phyloP scores from a whole-genome alignment of 2,113 vertebrate genomes.

The Vidua chalybeata region DNA sequence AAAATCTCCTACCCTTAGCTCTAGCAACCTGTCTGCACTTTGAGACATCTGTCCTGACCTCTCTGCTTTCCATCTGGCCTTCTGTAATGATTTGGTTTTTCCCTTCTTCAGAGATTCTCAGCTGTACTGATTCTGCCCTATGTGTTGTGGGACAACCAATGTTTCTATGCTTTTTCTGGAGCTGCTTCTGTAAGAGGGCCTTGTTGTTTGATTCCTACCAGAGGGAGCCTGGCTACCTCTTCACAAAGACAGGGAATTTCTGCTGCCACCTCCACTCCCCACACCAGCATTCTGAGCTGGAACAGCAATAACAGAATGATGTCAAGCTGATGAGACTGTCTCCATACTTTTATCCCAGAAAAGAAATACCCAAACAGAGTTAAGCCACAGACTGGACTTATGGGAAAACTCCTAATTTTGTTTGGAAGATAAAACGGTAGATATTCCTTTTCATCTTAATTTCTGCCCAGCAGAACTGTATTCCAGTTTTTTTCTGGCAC shows the following conservation, averaged over 20 bases:
- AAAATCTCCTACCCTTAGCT: neutral
- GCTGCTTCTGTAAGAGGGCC: neutral
- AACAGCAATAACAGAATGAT: neutral
- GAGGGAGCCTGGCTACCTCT: neutral
- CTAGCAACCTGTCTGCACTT: neutral
- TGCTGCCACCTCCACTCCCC: neutral
- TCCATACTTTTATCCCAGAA: neutral
- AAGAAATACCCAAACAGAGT: neutral
- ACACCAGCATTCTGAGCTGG: neutral
- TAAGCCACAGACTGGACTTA: neutral
- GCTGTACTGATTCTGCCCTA: neutral
- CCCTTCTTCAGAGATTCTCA: neutral
- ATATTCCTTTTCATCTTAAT: neutral
- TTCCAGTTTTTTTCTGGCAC: conserved; percentile 2
- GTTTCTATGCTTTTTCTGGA: neutral
- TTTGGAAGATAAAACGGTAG: neutral
- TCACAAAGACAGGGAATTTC: neutral
- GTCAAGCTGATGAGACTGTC: neutral
- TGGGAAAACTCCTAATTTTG: neutral
- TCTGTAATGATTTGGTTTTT: neutral
- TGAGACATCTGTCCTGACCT: neutral
- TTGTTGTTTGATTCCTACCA: neutral
- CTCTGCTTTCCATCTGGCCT: neutral
- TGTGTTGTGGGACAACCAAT: neutral
- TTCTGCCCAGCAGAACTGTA: neutral